A percentile compares a stretch with the other conserved stretches of the same genome.
phyloP scores from a whole-genome alignment of 2,888 invertebrate genomes.

The Scaptomyza caliginosa region DNA sequence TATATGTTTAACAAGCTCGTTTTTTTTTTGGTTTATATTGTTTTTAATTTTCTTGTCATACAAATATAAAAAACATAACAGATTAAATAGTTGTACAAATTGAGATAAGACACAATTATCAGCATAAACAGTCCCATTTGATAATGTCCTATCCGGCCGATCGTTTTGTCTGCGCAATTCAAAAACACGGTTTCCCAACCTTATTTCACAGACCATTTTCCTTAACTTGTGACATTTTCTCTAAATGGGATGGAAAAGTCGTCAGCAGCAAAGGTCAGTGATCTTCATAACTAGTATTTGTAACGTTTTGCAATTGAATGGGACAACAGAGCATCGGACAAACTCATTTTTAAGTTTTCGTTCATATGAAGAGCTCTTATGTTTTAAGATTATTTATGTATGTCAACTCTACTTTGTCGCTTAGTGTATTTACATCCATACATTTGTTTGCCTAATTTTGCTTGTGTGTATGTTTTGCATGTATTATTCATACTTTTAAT shows the following conservation, averaged over 20 bases:
- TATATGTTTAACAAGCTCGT: background rate
- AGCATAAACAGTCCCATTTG: background rate
- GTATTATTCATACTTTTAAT: slow-evolving; percentile 1
- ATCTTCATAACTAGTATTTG: background rate
- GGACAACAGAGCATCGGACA: background rate
- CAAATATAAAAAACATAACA: background rate
- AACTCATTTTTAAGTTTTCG: background rate
- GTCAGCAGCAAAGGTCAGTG: background rate
- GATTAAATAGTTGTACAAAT: background rate
- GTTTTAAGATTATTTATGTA: background rate
- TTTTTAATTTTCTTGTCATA: background rate
- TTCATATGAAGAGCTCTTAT: background rate
- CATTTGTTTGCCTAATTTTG: background rate
- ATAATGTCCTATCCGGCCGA: background rate
- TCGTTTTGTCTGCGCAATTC: background rate
- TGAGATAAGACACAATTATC: background rate
- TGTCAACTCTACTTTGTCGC: background rate
- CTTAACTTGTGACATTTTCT: background rate
- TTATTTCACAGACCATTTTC: background rate
- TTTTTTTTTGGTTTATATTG: background rate
- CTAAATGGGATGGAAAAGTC: background rate
- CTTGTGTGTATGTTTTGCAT: background rate
- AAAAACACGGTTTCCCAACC: background rate
- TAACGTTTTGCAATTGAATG: background rate
- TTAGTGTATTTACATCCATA: background rate